Evolutionary conservation across 1,140 invertebrate genomes (phyloP).

Genomic region (Anoplophora glabripennis): DNA sequence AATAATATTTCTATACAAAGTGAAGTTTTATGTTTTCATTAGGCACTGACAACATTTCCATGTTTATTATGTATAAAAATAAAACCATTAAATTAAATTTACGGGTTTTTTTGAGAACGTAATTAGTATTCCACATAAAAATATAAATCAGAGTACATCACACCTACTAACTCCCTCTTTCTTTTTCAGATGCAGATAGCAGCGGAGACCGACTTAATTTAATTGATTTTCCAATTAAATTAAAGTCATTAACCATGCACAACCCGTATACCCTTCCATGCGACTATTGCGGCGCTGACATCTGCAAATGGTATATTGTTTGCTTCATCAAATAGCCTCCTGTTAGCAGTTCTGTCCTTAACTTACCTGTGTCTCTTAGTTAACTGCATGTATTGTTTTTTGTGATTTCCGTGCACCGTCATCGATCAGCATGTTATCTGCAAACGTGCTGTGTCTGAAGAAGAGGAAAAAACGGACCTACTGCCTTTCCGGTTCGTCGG

Average conservation of each 20-base stretch:
- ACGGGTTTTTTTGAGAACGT: no score
- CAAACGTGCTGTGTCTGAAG: constrained; percentile 41
- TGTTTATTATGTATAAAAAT: no score
- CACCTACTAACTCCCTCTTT: not conserved
- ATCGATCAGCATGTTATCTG: constrained; percentile 31
- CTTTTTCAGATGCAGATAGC: constrained; percentile 4
- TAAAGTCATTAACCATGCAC: constrained; percentile 4
- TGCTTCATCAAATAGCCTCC: not conserved
- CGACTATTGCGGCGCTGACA: not conserved
- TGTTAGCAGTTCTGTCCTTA: not conserved
- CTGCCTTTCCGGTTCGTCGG: constrained; percentile 17
- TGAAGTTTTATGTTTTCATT: no score
- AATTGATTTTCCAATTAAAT: constrained; percentile 14
- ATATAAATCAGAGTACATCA: no score
- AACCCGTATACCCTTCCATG: not conserved
- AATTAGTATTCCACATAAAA: no score
- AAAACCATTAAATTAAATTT: no score
- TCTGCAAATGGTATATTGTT: constrained; percentile 1
- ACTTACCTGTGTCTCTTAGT: no score
- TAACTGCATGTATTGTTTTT: not conserved
- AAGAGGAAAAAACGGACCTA: constrained; percentile 40
- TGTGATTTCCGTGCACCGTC: not conserved
- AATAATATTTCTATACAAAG: no score
- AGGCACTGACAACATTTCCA: no score
- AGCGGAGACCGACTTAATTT: not conserved